Evolutionary conservation across 1,140 invertebrate genomes (phyloP).

Genomic region (Hypsibius dujardini): DNA sequence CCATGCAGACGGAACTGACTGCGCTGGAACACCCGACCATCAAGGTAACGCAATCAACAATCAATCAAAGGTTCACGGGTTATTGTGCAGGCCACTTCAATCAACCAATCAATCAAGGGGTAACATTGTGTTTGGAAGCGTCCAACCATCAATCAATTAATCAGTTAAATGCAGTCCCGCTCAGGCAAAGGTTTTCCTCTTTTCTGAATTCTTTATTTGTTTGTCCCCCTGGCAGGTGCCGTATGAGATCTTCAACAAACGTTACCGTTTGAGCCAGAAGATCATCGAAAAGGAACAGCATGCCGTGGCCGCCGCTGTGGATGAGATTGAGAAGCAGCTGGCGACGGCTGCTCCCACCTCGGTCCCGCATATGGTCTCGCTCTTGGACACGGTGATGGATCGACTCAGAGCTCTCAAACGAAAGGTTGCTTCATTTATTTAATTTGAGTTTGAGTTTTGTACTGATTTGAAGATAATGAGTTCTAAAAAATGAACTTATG

Average conservation of each 20-base stretch:
- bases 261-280: conserved; percentile 83
- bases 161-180: too few relatives aligned
- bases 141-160: too few relatives aligned
- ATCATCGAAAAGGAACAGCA: conserved; percentile 77
- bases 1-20: conserved; percentile 48
- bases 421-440: conserved; percentile 40
- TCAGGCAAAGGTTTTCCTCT: conserved; percentile 12
- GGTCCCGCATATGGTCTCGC: conserved; percentile 49
- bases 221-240: conserved; percentile 50
- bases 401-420: conserved; percentile 73
- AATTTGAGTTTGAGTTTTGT: too few relatives aligned
- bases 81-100: too few relatives aligned
- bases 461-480: too few relatives aligned
- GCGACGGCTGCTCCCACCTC: conserved; percentile 28
- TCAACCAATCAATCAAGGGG: too few relatives aligned
- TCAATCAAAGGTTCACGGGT: too few relatives aligned
- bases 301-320: conserved; percentile 55
- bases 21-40: conserved; percentile 78
- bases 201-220: conserved; percentile 22
- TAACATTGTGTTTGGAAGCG: too few relatives aligned
- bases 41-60: conserved; percentile 45
- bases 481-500: too few relatives aligned
- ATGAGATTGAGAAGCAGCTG: conserved; percentile 60
- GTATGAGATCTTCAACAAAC: conserved; percentile 93
- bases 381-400: conserved; percentile 70